Conservation (phyloP, 2,888 invertebrate genomes). For the Volucella inflata region DNA sequence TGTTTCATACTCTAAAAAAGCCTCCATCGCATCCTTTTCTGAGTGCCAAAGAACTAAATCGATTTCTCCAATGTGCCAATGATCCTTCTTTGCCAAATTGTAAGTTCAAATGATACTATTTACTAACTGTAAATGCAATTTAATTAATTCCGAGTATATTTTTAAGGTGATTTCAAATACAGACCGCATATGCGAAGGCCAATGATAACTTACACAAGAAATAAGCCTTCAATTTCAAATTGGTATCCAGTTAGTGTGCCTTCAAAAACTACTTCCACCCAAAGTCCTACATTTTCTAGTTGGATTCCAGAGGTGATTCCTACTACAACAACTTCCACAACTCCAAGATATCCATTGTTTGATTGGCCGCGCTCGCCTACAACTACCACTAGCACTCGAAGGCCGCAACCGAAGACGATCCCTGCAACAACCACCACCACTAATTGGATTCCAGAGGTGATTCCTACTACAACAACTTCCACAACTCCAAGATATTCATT, state of each 20-base stretch:
- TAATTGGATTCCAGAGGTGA: no score
- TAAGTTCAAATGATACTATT: conserved; percentile 69
- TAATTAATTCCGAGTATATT: background rate
- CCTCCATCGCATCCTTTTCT: conserved; percentile 64
- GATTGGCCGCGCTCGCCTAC: background rate
- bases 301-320: no score
- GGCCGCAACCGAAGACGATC: no score
- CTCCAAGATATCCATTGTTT: background rate
- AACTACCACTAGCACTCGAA: conserved; percentile 11
- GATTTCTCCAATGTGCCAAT: conserved; percentile 79
- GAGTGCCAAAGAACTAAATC: conserved; percentile 77
- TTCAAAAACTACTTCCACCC: no score
- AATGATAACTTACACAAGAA: no score
- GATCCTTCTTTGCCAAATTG: conserved; percentile 77
- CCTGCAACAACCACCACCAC: no score
- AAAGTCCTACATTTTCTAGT: no score
- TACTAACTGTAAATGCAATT: background rate
- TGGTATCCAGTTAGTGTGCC: no score
- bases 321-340: background rate
- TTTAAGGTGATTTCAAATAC: no score
- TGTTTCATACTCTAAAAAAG: conserved; percentile 73
- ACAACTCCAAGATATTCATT: conserved; percentile 1
- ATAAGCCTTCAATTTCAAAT: no score
- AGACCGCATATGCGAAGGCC: no score
- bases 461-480: background rate